Percentiles rank a stretch among this genome's conserved stretches.
Evolutionary conservation across 2,888 invertebrate species (phyloP).

Genomic region (Cheilosia impressa): DNA sequence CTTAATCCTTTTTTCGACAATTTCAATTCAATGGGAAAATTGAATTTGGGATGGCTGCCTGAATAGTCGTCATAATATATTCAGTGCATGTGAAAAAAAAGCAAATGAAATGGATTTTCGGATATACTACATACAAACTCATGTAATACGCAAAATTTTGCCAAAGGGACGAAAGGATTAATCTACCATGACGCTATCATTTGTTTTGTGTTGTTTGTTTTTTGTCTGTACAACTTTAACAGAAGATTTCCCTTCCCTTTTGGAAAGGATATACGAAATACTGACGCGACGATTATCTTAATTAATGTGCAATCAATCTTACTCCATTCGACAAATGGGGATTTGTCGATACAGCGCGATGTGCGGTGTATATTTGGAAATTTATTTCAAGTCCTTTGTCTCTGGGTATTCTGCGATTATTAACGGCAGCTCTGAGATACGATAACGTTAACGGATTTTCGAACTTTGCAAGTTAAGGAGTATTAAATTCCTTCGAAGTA

Average conservation of each 20-base stretch:
- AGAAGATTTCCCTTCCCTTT: neutral
- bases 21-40: conserved; percentile 45
- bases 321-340: conserved; percentile 48
- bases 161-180: conserved; percentile 40
- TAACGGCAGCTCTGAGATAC: too few relatives aligned
- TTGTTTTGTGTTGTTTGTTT: conserved; percentile 17
- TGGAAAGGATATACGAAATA: conserved; percentile 32
- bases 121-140: neutral
- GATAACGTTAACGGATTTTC: too few relatives aligned
- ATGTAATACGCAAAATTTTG: neutral
- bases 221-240: neutral
- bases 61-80: conserved; percentile 42
- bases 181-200: conserved; percentile 27
- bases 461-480: too few relatives aligned
- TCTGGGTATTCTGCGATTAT: conserved; percentile 1
- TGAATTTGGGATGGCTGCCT: conserved; percentile 31
- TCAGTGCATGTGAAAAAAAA: conserved; percentile 9
- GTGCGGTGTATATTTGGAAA: conserved; percentile 5
- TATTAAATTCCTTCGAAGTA: too few relatives aligned
- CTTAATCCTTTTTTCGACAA: conserved; percentile 61
- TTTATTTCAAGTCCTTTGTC: neutral
- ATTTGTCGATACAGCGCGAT: conserved; percentile 12
- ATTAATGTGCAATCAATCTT: conserved; percentile 70
- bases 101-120: conserved; percentile 11
- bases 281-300: conserved; percentile 48